These are phyloP conservation scores for Argyrosomus japonicus DNA, from an alignment of 2,113 vertebrate species.

Conservation along the genomic window DNA sequence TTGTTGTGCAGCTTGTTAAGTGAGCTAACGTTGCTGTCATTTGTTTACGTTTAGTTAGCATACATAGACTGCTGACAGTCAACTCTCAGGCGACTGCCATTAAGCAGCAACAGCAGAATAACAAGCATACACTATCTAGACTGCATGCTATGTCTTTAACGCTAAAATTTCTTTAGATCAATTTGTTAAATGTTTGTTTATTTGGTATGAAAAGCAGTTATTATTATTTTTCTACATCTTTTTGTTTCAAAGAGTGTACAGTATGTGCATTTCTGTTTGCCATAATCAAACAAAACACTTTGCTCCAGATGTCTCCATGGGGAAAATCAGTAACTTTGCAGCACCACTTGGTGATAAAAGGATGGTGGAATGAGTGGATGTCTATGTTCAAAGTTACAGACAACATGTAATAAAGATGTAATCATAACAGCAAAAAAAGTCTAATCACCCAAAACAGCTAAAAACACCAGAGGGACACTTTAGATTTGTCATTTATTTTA, in stretches of 20 bases:
- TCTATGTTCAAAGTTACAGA: background rate
- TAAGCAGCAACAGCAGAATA: background rate
- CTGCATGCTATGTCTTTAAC: background rate
- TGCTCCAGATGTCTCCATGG: background rate
- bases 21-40: conserved; percentile 33
- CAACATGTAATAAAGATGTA: background rate
- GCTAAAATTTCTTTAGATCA: background rate
- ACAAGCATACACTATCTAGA: background rate
- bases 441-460: background rate
- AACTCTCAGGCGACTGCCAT: background rate
- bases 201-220: background rate
- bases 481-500: background rate
- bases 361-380: background rate
- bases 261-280: too few species aligned
- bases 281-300: background rate
- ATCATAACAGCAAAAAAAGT: background rate
- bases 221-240: too few species aligned
- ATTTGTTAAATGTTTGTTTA: background rate
- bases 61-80: background rate
- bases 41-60: conserved; percentile 4
- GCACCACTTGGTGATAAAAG: background rate
- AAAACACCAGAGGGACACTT: background rate
- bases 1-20: conserved; percentile 4
- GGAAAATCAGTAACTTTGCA: background rate
- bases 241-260: too few species aligned